Base-by-base conservation (phyloP, 2,888 invertebrate species). In the Elegia similella region DNA sequence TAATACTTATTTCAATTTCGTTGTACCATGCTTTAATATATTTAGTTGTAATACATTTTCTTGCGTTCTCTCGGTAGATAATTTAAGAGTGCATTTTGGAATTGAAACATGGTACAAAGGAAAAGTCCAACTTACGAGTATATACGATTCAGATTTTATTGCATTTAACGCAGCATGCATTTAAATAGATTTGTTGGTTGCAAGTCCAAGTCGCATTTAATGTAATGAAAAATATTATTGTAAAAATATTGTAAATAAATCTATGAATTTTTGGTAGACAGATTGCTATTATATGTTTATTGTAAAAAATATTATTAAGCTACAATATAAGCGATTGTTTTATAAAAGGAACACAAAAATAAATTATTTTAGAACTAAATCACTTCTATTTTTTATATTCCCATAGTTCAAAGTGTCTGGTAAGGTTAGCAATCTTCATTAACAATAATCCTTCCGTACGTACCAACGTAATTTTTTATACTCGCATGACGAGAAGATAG, bases 291-390 rank as follows among this genome's bases (percentile, higher is more conserved):
- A 72, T 75, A 81, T 78, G 80, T 84, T 85, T 81, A 86, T 77
- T 88, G 87, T 88, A 86, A 79, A 76, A 76, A 71, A 76, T 75
- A 70, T 68, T 65, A 71, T 57, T 84, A 81, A 84, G 74, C 62
- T 80, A 84, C 74, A 64, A 61, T 68, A 55, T 86, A 87, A 88
- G 84, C 75, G 68, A 87, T 88, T 90, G 87, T 89, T 89, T 90
- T 90, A 85, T 87, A 89, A 90, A 86, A 83, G 79, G 78, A 82
- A 82, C 78, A 81, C 75, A 78, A 79, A 78, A 88, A 88, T 89
- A 90, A 88, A 90, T 86, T 91, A 91, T 91, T 91, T 90, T 90
- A 91, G 89, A 88, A 83, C 80, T 83, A 85, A 46, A 17, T 32
- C 42, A 42, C 55, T 61, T 66, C 64, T 67, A 61, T 62, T 62